These are phyloP conservation scores for Selenia dentaria DNA, from an alignment of 2,888 invertebrate species.

Conservation along the genomic window DNA sequence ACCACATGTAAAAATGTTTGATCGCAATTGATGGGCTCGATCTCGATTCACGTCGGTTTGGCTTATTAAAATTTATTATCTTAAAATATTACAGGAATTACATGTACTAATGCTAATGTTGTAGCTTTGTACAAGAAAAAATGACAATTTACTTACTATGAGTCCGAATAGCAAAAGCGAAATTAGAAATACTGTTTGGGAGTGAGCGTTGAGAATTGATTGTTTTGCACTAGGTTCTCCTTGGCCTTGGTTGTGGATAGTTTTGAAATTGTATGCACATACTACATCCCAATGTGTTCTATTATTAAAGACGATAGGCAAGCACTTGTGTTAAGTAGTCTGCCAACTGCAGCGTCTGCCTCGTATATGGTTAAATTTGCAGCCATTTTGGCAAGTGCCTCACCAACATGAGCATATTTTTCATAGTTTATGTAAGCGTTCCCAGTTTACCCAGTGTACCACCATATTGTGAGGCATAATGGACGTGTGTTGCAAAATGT, in stretches of 20 bases:
- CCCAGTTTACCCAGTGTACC: conserved; percentile 15
- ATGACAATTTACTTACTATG: too few relatives aligned
- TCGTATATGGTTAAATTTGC: conserved; percentile 29
- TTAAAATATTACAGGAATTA: too few relatives aligned
- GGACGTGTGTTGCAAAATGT: conserved; percentile 25
- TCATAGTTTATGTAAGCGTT: conserved; percentile 16
- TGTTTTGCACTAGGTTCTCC: too few relatives aligned
- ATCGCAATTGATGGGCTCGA: conserved; percentile 67
- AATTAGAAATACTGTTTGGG: too few relatives aligned
- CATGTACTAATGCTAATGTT: too few relatives aligned
- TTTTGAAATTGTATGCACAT: too few relatives aligned
- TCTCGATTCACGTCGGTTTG: conserved; percentile 60
- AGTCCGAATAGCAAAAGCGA: too few relatives aligned
- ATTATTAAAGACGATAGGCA: conserved; percentile 26
- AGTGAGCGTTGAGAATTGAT: too few relatives aligned
- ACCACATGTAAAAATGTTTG: conserved; percentile 60
- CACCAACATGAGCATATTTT: conserved; percentile 19
- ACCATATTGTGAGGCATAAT: conserved; percentile 19
- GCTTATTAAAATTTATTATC: conserved; percentile 48
- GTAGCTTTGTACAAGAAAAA: too few relatives aligned
- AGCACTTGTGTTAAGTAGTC: conserved; percentile 26
- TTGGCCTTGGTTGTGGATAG: too few relatives aligned
- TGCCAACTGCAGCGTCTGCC: conserved; percentile 18
- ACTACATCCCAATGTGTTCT: too few relatives aligned
- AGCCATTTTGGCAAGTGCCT: conserved; percentile 11